Evolutionary conservation across 2,113 vertebrate genomes (phyloP), one percentile per base, ranked within the genome.

Genomic region (Motacilla alba): DNA sequence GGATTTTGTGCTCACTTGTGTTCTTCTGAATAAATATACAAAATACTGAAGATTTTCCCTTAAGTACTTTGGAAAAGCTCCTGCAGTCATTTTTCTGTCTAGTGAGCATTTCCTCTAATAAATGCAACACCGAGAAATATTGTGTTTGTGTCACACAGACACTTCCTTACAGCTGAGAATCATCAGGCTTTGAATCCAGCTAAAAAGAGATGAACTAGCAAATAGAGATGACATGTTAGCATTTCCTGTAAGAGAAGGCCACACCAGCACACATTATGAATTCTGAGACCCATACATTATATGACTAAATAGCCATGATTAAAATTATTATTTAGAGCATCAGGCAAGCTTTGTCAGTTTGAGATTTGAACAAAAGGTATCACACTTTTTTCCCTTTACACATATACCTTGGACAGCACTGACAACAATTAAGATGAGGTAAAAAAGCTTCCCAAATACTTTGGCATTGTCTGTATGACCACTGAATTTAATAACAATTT

Each of bases 81-180:
- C 87, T 39, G 37, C 41, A 91, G 82, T 67, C 39, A 80, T 67
- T 94, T 73, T 74, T 50, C 39, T 73, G 72, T 66, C 67, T 87
- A 31, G 31, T 68, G 39, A 93, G 55, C 63, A 73, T 90, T 89
- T 90, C 43, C 87, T 85, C 63, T 70, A 66, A 93, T 52, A 91
- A 90, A 80, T 47, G 47, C 72, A 93, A 93, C 74, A 85, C 43
- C 41, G 84, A 88, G 58, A 91, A 89, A 93, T 59, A 83, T 0
- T 59, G 70, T 88, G 70, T 77, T 80, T 4, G 3, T 80, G 75
- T 81, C 82, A 91, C 49, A 73, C 39, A 56, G 30, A 70, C 33
- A 73, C 43, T 77, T 85, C 63, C 22, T 76, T 83, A 85, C 43
- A 94, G 84, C 80, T 94, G 73, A 95, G 64, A 92, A 75, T 74